These are phyloP conservation scores for Acheta domesticus DNA, from an alignment of 2,888 invertebrate genomes.

Conservation along the genomic window DNA sequence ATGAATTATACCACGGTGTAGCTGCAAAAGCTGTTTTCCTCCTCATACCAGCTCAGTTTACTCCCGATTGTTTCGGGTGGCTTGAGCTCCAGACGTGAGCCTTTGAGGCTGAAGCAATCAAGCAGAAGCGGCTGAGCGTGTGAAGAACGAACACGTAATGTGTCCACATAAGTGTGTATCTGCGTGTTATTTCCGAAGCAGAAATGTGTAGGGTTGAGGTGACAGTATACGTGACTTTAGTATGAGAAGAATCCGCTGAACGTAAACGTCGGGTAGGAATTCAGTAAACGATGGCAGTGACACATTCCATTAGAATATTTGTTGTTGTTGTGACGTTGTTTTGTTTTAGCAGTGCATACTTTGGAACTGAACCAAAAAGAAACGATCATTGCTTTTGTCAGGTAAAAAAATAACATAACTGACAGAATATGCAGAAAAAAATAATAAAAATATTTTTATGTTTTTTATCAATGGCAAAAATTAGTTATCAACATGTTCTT, in stretches of 20 bases:
- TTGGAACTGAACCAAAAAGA: conserved; percentile 29
- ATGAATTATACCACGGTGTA: too few species aligned
- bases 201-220: neutral
- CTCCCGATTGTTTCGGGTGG: too few species aligned
- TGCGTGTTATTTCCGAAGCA: neutral
- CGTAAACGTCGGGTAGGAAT: neutral
- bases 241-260: neutral
- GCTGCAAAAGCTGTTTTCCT: too few species aligned
- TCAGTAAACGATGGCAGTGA: neutral
- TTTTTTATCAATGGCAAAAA: too few species aligned
- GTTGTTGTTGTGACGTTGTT: conserved; percentile 29
- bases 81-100: too few species aligned
- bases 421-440: neutral
- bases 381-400: conserved; percentile 36
- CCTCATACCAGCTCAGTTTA: too few species aligned
- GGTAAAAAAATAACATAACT: conserved; percentile 24
- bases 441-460: too few species aligned
- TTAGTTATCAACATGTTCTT: too few species aligned
- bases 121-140: too few species aligned
- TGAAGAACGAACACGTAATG: neutral
- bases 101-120: too few species aligned
- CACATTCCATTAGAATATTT: neutral
- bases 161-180: too few species aligned
- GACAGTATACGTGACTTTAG: neutral
- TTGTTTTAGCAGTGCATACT: conserved; percentile 29